Base-by-base conservation (phyloP, 1,140 invertebrate genomes). In the Drosophila tropicalis region DNA sequence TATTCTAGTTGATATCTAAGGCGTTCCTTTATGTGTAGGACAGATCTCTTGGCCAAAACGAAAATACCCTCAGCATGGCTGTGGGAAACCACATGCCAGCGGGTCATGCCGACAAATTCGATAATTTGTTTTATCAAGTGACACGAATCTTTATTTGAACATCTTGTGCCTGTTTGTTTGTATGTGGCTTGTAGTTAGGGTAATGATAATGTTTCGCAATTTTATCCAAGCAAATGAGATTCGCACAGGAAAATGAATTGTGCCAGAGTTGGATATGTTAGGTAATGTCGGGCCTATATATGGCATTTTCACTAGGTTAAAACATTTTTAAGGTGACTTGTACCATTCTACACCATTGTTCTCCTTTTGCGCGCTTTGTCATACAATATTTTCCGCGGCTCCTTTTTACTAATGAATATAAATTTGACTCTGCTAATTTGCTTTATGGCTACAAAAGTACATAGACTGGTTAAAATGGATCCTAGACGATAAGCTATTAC, bases 131-230 rank as follows among this genome's bases (percentile, higher is more conserved):
- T 77, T 85, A 85, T 85, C 81, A 72, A 70, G 51, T 36, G 58
- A 75, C 70, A 75, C 63, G 58, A 65, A 85, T 85, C 81, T 85
- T 77, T 66, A 80, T 80, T 85, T 25, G 39, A 61, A 41, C 69
- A 17, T 58, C 17, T 19, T 17, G 22, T 40, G 36, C 44, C 10
- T 10, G 34, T 62, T 32, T 22, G 5, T 15, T 57, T 19, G 41
- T 66, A 32, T 62, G 58, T 41, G 12, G 17, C 32, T 17, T 44
- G 17, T 15, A 70, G 36, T 55, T 65, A 47, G 47, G 44, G 15
- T 69, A 81, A 67, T 82, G 34, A 62, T 44, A 66, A 25, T 67
- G 7, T 60, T 56, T 29, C 15, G 13, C 7, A 32, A 57, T 47
- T 22, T 3, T 7, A 19, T 3, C 13, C 15, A 36, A 32, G 4